Percentiles rank a stretch among this genome's conserved stretches.
These are phyloP conservation scores for Adelges cooleyi DNA, from an alignment of 1,140 invertebrate species.

Conservation along the genomic window DNA sequence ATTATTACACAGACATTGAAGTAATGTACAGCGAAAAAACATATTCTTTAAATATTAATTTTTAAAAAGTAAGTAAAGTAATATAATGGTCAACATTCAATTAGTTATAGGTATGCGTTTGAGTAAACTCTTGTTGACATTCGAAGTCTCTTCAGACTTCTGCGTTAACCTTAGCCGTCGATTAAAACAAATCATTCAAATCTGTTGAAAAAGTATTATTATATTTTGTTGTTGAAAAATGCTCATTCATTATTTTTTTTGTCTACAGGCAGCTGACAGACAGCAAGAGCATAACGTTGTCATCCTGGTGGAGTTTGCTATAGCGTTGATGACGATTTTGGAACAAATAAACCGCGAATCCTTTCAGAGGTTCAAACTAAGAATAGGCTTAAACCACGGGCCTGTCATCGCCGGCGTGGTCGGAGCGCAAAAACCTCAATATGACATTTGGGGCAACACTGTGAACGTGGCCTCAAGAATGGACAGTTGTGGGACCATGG, in stretches of 20 bases:
- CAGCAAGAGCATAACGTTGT: conserved; percentile 78
- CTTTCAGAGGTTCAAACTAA: conserved; percentile 85
- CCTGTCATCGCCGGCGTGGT: conserved; percentile 89
- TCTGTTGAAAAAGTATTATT: too few species aligned
- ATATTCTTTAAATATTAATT: too few species aligned
- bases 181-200: too few species aligned
- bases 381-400: conserved; percentile 87
- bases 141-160: too few species aligned
- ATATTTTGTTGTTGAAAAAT: too few species aligned
- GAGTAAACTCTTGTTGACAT: too few species aligned
- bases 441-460: conserved; percentile 97
- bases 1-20: too few species aligned
- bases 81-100: too few species aligned
- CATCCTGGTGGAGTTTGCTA: conserved; percentile 85
- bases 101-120: too few species aligned
- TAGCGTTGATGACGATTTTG: conserved; percentile 79
- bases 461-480: conserved; percentile 93
- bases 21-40: too few species aligned
- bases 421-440: conserved; percentile 92
- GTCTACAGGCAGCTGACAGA: conserved; percentile 51
- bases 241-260: conserved; percentile 32
- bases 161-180: too few species aligned
- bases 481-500: conserved; percentile 89
- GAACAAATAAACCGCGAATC: conserved; percentile 94
- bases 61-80: too few species aligned